Conservation (phyloP, 92 coral and sea anemone genomes). For the Zoanthus sansibaricus region DNA sequence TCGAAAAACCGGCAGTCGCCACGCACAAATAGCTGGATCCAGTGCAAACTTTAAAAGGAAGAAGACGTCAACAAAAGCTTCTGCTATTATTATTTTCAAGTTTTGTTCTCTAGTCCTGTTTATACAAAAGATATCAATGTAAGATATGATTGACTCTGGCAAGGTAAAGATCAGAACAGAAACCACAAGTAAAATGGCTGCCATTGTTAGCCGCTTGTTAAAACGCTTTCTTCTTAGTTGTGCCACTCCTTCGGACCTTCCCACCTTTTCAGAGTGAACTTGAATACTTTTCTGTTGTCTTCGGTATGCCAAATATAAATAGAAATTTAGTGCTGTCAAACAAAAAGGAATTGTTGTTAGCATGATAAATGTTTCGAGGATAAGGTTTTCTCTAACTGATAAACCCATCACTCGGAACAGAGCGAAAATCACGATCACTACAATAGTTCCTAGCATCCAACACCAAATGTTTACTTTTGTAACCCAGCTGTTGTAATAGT, state of each 20-base stretch:
- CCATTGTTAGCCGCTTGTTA: constrained; percentile 14
- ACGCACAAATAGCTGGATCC: constrained; percentile 28
- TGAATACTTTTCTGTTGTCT: constrained; percentile 28
- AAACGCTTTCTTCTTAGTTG: constrained; percentile 1
- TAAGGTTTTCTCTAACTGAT: constrained; percentile 1
- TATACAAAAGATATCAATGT: constrained; percentile 8
- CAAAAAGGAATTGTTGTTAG: constrained; percentile 19
- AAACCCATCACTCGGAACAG: constrained; percentile 40
- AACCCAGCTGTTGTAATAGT: constrained; percentile 25
- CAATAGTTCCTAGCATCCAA: background rate
- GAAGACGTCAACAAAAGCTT: constrained; percentile 27
- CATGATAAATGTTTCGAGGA: constrained; percentile 42
- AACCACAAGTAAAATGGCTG: constrained; percentile 23
- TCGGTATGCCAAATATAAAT: constrained; percentile 3
- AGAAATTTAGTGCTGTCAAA: constrained; percentile 17
- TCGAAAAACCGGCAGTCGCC: constrained; percentile 22
- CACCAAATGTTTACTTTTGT: constrained; percentile 18
- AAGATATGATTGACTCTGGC: constrained; percentile 40
- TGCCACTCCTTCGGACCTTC: background rate
- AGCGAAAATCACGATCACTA: constrained; percentile 2
- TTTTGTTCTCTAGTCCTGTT: constrained; percentile 7
- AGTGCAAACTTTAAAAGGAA: constrained; percentile 39
- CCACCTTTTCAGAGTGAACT: background rate
- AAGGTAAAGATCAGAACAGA: constrained; percentile 22
- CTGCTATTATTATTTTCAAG: constrained; percentile 9